A percentile compares a stretch with the other conserved stretches of the same genome.
Evolutionary conservation across 2,797 vertebrate genomes (phyloP).

Genomic region (Naso thynnoides): DNA sequence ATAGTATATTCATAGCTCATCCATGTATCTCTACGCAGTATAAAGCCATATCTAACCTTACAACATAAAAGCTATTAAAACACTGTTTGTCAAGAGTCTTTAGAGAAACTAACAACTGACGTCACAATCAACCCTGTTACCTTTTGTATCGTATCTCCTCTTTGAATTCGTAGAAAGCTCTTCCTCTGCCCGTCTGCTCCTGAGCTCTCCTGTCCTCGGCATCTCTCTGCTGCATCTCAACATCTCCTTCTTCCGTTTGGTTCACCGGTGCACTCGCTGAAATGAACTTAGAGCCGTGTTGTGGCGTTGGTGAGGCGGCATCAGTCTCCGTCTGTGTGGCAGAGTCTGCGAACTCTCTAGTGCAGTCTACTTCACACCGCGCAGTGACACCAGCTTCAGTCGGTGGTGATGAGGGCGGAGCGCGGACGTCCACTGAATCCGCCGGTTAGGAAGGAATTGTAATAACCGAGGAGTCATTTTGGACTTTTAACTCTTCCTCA

Average conservation of each 20-base stretch:
- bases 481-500: background rate
- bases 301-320: background rate
- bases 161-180: conserved; percentile 95
- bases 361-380: conserved; percentile 13
- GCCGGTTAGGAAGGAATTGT: background rate
- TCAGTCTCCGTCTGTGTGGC: conserved; percentile 64
- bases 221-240: background rate
- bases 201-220: background rate
- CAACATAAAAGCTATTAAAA: too few relatives aligned
- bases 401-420: background rate
- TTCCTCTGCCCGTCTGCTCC: conserved; percentile 82
- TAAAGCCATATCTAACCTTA: too few relatives aligned
- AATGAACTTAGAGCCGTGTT: background rate
- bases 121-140: conserved; percentile 65
- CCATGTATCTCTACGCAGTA: too few relatives aligned
- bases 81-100: too few relatives aligned
- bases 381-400: background rate
- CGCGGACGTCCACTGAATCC: background rate
- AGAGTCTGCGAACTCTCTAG: conserved; percentile 33
- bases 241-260: background rate
- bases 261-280: background rate
- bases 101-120: background rate
- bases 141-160: conserved; percentile 94
- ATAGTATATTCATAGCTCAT: too few relatives aligned
- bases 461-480: background rate